phyloP scores from a whole-genome alignment of 2,113 vertebrate species.

The Neotragus pygmaeus region DNA sequence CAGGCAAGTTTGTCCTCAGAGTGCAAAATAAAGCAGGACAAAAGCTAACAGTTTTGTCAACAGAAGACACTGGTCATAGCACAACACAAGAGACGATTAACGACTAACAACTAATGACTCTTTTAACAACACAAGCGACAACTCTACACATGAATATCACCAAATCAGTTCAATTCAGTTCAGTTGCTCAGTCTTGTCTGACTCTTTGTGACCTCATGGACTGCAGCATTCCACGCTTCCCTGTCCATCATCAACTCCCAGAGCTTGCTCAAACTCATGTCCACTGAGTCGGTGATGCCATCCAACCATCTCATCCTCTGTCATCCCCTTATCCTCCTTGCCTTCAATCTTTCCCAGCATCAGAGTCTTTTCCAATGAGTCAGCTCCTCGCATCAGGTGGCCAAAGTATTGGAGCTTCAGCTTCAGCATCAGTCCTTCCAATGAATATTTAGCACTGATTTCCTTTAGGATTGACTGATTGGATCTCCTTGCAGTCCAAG shows the following conservation, averaged over 20 bases:
- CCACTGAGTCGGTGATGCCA: background rate
- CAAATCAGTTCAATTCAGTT: background rate
- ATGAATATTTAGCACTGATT: background rate
- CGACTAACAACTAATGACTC: background rate
- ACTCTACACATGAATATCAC: background rate
- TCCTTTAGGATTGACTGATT: background rate
- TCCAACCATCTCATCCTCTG: background rate
- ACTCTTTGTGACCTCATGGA: background rate
- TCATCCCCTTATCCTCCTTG: background rate
- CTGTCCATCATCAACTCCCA: background rate
- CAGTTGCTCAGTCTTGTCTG: background rate
- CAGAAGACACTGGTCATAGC: background rate
- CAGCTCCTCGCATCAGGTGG: background rate
- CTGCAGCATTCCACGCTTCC: background rate
- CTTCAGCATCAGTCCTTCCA: background rate
- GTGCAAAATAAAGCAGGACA: background rate
- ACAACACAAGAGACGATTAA: background rate
- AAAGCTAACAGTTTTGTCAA: background rate
- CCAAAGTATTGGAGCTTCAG: background rate
- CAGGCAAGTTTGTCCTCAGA: background rate
- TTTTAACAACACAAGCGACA: background rate
- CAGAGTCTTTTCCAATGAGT: background rate
- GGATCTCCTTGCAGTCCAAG: background rate
- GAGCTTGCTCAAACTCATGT: background rate
- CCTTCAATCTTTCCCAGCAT: background rate